These are phyloP conservation scores for Mycetomoellerius zeteki DNA, from an alignment of 1,140 invertebrate species.

Conservation along the genomic window DNA sequence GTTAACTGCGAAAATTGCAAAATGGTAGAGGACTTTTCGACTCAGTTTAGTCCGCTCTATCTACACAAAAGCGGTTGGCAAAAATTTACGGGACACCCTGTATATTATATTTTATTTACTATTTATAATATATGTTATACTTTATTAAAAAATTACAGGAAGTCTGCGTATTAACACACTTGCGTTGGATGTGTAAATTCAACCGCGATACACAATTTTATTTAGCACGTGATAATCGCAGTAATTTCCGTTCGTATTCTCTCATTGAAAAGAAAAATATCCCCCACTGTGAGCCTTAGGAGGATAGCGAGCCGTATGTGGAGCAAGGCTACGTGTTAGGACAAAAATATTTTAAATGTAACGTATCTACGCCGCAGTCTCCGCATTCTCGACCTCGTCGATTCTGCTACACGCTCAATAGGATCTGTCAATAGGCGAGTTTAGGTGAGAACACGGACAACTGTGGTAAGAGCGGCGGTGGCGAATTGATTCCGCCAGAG, in stretches of 20 bases:
- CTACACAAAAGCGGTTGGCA: too few species aligned
- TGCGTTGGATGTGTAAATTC: not conserved
- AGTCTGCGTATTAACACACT: too few species aligned
- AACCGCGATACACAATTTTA: not conserved
- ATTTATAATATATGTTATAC: not conserved
- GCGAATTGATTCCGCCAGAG: slow-evolving; percentile 47
- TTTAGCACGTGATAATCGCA: not conserved
- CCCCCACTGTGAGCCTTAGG: not conserved
- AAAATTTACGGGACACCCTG: too few species aligned
- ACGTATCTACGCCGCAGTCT: not conserved
- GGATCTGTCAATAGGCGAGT: slow-evolving; percentile 27
- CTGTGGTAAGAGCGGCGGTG: not conserved
- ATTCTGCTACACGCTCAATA: slow-evolving; percentile 1
- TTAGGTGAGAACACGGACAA: slow-evolving; percentile 30
- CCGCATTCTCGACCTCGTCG: not conserved
- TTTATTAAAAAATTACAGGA: not conserved
- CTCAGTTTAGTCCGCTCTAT: too few species aligned
- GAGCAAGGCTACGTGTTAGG: slow-evolving; percentile 23
- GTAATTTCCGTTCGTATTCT: slow-evolving; percentile 5
- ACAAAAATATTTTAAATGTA: slow-evolving; percentile 44
- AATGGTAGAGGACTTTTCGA: too few species aligned
- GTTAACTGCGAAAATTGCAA: too few species aligned
- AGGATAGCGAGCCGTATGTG: slow-evolving; percentile 4
- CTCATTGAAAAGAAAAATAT: slow-evolving; percentile 11
- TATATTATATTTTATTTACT: too few species aligned